Percentiles rank a stretch among this genome's conserved stretches.
phyloP scores from a whole-genome alignment of 2,113 vertebrate species.

The Candoia aspera region DNA sequence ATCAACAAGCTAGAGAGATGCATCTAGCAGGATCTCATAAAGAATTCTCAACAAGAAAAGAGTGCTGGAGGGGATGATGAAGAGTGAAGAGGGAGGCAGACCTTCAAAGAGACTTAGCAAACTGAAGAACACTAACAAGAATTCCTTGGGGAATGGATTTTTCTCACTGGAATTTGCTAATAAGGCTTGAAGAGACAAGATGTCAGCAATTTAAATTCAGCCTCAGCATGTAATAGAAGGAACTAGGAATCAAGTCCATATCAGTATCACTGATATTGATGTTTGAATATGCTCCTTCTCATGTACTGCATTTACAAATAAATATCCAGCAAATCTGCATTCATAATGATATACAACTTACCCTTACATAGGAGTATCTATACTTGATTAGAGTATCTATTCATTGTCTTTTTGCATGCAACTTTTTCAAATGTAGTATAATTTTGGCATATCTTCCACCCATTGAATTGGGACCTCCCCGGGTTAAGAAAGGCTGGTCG shows the following conservation, averaged over 20 bases:
- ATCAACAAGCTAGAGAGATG: background rate
- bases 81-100: background rate
- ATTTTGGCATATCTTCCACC: too few relatives aligned
- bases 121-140: background rate
- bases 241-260: background rate
- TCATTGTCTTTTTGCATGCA: too few relatives aligned
- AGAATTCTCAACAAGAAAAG: background rate
- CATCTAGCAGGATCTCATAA: background rate
- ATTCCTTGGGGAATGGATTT: background rate
- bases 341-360: too few relatives aligned
- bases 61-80: background rate
- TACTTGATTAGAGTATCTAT: too few relatives aligned
- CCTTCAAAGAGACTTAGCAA: constrained; percentile 7
- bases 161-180: background rate
- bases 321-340: too few relatives aligned
- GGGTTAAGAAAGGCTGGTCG: too few relatives aligned
- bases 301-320: too few relatives aligned
- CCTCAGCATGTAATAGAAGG: background rate
- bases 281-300: too few relatives aligned
- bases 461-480: too few relatives aligned
- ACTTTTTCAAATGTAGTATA: too few relatives aligned
- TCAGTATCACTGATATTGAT: background rate
- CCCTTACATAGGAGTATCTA: too few relatives aligned
- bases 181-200: too few relatives aligned
- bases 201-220: background rate